Base-by-base conservation (phyloP, 2,113 vertebrate species). In the Tyrannus savana region DNA sequence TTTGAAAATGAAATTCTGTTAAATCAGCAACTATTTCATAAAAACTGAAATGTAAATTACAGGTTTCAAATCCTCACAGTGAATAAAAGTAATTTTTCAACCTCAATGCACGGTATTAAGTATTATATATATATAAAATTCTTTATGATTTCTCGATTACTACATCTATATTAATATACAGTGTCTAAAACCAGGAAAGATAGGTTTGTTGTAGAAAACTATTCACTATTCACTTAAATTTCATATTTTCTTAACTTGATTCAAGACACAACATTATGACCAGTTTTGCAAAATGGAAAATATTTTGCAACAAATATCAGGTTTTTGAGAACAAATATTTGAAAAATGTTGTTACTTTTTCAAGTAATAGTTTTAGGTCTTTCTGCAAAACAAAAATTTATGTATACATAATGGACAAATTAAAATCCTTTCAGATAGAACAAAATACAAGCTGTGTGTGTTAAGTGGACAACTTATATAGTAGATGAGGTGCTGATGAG, bases 361-460 rank as follows among this genome's bases (percentile, higher is more conserved):
- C 5, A 27, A 41, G 3, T 31, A 55, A 14, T 17, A n/a, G 1
- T 7, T 89, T 68, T 19, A 42, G 6, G 16, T 53, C 3, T 72
- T 22, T 77, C 33, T 37, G 52, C 14, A 17, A 74, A 73, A 44
- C 5, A 63, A 63, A 93, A 55, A 2, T 0, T 7, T 50, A 30
- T 12, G 13, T n/a, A 64, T 31, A 39, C 1, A 12, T 9, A 68
- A 41, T 5, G 3, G 22, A 3, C 2, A 3, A 37, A 55, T 39
- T 31, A 30, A 31, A 7, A 18, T 69, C 41, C 16, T 46, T 44
- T 12, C n/a, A 59, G 37, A 30, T 5, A 58, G 37, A 2, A 2
- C 3, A 22, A 68, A 41, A 24, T 10, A 27, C 14, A 41, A 13
- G 23, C 2, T 5, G 24, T 47, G 0, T 5, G 24, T 47, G 0